Evolutionary conservation across 23 tunicate species (phyloP), one percentile per base, ranked within the genome.

Genomic region (Halocynthia aurantium): DNA sequence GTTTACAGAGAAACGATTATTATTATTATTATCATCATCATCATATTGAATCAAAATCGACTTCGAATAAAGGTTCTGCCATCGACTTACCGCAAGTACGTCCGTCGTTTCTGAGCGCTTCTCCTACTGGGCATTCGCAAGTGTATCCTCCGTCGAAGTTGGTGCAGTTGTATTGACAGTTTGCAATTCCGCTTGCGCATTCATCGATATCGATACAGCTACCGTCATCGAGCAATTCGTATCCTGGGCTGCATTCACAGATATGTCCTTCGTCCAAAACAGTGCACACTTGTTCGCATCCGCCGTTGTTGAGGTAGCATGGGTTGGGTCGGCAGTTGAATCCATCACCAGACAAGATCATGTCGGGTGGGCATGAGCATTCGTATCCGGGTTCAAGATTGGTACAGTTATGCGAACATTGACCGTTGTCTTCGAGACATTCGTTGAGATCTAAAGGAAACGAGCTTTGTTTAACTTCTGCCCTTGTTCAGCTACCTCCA

Each of bases 161-260:
- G 77, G 96, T 83, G 86, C 99, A 96, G 83, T 87, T 87, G 84
- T 81, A 77, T 72, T 81, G 81, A 83, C 98, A 92, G 13, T 77
- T 78, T 7, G 80, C 82, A 51, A 53, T 71, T 73, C 78, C 79
- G 53, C 57, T 68, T 5, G 61, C 81, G 51, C 99, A 96, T 67
- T 96, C 99, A 67, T 96, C 86, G 70, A 96, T 96, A 77, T 96
- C 99, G 50, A 78, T 44, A 71, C 99, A 96, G 51, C 81, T 83
- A 31, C 95, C 99, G 76, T 91, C 96, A 20, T 86, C 98, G 52
- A 76, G 54, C 8, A 76, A 67, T 17, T 62, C 67, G 83, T 63
- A 93, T 10, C 98, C 98, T 76, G 71, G 81, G 55, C 70, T 40
- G 77, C 98, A 92, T 17, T 76, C 69, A 80, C 98, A 92, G 20